A percentile compares a stretch with the other conserved stretches of the same genome.
Evolutionary conservation across 1,140 invertebrate species (phyloP).

Genomic region (Potamilus streckersoni): DNA sequence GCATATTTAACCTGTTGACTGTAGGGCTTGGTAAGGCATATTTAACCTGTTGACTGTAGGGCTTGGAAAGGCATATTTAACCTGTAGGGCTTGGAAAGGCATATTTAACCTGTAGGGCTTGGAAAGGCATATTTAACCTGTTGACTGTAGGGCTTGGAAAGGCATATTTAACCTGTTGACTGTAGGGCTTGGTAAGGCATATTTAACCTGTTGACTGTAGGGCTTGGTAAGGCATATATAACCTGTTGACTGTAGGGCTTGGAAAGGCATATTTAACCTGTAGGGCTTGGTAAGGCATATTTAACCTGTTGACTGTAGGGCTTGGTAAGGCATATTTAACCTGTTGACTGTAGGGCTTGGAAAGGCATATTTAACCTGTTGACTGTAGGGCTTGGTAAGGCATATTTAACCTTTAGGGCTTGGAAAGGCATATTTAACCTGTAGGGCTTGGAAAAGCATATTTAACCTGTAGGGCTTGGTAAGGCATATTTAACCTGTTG

Average conservation of each 20-base stretch:
- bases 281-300: slow-evolving; percentile 78
- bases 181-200: slow-evolving; percentile 78
- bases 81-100: slow-evolving; percentile 78
- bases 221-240: slow-evolving; percentile 70
- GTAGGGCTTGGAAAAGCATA: slow-evolving; percentile 78
- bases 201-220: slow-evolving; percentile 77
- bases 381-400: slow-evolving; percentile 78
- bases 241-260: slow-evolving; percentile 77
- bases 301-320: slow-evolving; percentile 72
- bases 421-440: slow-evolving; percentile 66
- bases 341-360: slow-evolving; percentile 85
- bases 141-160: slow-evolving; percentile 86
- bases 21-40: slow-evolving; percentile 75
- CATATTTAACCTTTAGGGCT: slow-evolving; percentile 74
- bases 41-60: slow-evolving; percentile 69
- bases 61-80: slow-evolving; percentile 72
- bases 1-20: slow-evolving; percentile 73
- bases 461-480: slow-evolving; percentile 77
- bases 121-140: slow-evolving; percentile 40
- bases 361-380: slow-evolving; percentile 32
- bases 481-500: slow-evolving; percentile 14
- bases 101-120: slow-evolving; percentile 77
- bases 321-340: slow-evolving; percentile 69
- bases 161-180: neutral
- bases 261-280: slow-evolving; percentile 40